These are phyloP conservation scores for Lampris megalopsis DNA, from an alignment of 2,113 vertebrate genomes.

Conservation along the genomic window DNA sequence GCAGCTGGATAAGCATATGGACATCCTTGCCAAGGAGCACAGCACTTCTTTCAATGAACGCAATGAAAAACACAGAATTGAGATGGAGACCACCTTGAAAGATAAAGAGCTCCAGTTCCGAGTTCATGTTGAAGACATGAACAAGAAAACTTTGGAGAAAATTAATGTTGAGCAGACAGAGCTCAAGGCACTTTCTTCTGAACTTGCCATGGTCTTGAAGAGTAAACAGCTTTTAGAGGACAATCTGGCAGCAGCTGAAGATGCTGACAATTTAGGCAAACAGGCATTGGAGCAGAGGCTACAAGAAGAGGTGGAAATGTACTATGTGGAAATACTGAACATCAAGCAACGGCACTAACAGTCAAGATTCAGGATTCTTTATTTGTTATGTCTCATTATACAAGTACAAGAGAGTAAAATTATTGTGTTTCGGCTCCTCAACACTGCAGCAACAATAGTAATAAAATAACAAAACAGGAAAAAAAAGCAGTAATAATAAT, in stretches of 20 bases:
- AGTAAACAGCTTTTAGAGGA: constrained; percentile 83
- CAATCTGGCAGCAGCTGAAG: constrained; percentile 77
- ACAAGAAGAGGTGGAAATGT: constrained; percentile 80
- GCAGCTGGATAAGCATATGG: constrained; percentile 84
- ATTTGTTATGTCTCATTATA: constrained; percentile 82
- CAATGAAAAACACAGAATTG: constrained; percentile 79
- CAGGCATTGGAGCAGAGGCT: constrained; percentile 81
- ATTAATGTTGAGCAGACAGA: constrained; percentile 92
- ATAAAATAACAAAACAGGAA: too few species aligned
- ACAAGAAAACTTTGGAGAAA: constrained; percentile 91
- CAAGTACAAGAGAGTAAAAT: constrained; percentile 87
- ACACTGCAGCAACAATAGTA: too few species aligned
- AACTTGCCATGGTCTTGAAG: constrained; percentile 86
- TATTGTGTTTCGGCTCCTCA: too few species aligned
- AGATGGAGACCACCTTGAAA: constrained; percentile 83
- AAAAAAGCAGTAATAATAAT: too few species aligned
- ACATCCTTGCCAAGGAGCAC: constrained; percentile 79
- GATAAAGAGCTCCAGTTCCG: constrained; percentile 89
- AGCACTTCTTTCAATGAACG: constrained; percentile 80
- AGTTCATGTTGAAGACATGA: constrained; percentile 92
- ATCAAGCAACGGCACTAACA: constrained; percentile 84
- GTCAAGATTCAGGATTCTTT: constrained; percentile 83
- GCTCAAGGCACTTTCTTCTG: constrained; percentile 87
- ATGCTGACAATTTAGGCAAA: constrained; percentile 66
- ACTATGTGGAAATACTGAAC: constrained; percentile 80